Percentiles rank a stretch among this genome's conserved stretches.
Conservation (phyloP, 2,797 vertebrate genomes). For the Coracias cyanogaster region DNA sequence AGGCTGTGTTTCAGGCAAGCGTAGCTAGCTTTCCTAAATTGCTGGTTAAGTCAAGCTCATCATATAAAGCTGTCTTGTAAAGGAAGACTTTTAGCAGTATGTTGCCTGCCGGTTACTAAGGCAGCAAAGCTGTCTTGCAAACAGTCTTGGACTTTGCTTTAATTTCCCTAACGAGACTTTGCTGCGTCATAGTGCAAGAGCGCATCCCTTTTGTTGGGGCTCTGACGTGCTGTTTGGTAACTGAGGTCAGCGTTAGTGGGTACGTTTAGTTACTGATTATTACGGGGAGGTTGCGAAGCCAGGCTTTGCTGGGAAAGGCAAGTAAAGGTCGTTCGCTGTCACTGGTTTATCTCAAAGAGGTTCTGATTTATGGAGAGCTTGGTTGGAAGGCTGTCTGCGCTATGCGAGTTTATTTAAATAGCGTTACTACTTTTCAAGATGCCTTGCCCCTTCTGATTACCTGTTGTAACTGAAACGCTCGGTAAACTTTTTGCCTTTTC, state of each 20-base stretch:
- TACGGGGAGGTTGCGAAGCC: neutral
- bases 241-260: neutral
- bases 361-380: conserved; percentile 27
- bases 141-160: conserved; percentile 61
- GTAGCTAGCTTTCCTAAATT: conserved; percentile 9
- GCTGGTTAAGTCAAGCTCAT: conserved; percentile 44
- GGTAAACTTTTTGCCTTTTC: neutral
- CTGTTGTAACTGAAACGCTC: conserved; percentile 4
- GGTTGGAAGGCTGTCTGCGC: neutral
- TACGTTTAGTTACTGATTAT: conserved; percentile 11
- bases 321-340: neutral
- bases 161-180: conserved; percentile 59
- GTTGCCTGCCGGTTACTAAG: conserved; percentile 34
- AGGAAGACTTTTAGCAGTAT: conserved; percentile 43
- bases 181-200: neutral
- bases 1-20: conserved; percentile 31
- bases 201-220: conserved; percentile 3
- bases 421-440: conserved; percentile 12
- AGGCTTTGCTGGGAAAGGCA: neutral
- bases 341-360: neutral
- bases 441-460: conserved; percentile 11
- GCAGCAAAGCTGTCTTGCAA: conserved; percentile 63
- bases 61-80: conserved; percentile 52
- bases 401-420: neutral
- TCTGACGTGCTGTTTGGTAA: neutral